Conservation (phyloP, 2,888 invertebrate species). For the Papilio protenor region DNA sequence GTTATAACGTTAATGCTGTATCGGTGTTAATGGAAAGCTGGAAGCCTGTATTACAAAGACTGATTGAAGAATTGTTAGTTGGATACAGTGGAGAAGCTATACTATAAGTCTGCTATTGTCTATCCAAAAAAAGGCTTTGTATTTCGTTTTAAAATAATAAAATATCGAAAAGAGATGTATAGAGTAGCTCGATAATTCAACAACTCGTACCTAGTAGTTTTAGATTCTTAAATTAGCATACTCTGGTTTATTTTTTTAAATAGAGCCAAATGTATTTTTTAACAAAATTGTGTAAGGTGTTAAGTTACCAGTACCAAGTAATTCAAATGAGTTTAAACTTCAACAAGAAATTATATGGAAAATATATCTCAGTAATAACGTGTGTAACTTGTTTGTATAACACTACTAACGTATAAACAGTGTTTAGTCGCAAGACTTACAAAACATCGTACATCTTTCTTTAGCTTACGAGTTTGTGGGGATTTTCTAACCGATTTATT, state of each 20-base stretch:
- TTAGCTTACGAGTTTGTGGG: slow-evolving; percentile 12
- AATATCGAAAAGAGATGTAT: no score
- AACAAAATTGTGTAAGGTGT: no score
- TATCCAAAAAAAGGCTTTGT: no score
- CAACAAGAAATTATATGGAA: not conserved
- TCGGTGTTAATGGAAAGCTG: slow-evolving; percentile 2
- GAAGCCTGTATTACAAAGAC: not conserved
- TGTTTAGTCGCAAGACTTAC: slow-evolving; percentile 16
- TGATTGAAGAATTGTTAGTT: not conserved
- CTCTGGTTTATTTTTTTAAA: no score
- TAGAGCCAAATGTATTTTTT: no score
- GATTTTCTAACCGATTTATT: slow-evolving; percentile 34
- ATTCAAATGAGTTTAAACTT: not conserved
- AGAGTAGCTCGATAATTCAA: no score
- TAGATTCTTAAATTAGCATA: no score
- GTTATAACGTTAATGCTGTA: not conserved
- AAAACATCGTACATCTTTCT: slow-evolving; percentile 15
- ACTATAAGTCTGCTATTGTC: no score
- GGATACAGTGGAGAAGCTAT: not conserved
- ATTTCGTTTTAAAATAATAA: no score
- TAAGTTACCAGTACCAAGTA: not conserved
- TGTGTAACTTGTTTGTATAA: not conserved
- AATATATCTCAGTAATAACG: not conserved
- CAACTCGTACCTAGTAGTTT: no score
- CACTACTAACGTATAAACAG: slow-evolving; percentile 6